phyloP scores from a whole-genome alignment of 2,888 invertebrate species.

The Raillietiella orientalis region DNA sequence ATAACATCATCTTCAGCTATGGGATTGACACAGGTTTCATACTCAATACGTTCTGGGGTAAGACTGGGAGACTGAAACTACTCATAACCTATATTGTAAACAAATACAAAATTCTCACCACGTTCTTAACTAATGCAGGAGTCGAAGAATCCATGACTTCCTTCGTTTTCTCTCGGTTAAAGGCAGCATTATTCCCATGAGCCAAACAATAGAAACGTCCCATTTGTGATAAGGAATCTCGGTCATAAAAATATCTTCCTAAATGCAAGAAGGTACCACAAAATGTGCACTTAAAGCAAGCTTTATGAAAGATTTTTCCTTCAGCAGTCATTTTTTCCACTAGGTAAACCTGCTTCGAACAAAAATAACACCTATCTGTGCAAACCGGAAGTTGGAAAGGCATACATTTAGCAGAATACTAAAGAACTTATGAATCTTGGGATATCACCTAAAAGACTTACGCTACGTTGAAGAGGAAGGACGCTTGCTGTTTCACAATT shows the following conservation, averaged over 20 bases:
- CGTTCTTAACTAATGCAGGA: no score
- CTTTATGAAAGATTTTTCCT: slow-evolving; percentile 63
- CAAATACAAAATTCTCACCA: no score
- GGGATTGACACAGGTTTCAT: slow-evolving; percentile 24
- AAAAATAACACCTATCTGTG: slow-evolving; percentile 52
- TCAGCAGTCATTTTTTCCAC: slow-evolving; percentile 70
- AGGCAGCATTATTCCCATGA: no score
- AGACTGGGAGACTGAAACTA: slow-evolving; percentile 10
- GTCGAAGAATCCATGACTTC: no score
- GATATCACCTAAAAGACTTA: neutral
- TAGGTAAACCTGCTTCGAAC: slow-evolving; percentile 63
- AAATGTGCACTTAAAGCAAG: slow-evolving; percentile 77
- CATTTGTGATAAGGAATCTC: slow-evolving; percentile 17
- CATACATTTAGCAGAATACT: neutral
- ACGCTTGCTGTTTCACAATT: slow-evolving; percentile 5
- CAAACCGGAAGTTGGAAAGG: neutral
- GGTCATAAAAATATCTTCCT: slow-evolving; percentile 33
- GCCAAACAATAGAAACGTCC: slow-evolving; percentile 41
- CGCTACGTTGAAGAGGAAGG: slow-evolving; percentile 5
- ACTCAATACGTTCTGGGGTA: slow-evolving; percentile 46
- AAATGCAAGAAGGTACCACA: slow-evolving; percentile 53
- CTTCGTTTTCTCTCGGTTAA: no score
- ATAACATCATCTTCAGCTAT: slow-evolving; percentile 17
- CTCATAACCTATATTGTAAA: no score
- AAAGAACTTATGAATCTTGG: neutral